These are phyloP conservation scores for Thymelicus lineola DNA, from an alignment of 2,888 invertebrate species.

Conservation along the genomic window DNA sequence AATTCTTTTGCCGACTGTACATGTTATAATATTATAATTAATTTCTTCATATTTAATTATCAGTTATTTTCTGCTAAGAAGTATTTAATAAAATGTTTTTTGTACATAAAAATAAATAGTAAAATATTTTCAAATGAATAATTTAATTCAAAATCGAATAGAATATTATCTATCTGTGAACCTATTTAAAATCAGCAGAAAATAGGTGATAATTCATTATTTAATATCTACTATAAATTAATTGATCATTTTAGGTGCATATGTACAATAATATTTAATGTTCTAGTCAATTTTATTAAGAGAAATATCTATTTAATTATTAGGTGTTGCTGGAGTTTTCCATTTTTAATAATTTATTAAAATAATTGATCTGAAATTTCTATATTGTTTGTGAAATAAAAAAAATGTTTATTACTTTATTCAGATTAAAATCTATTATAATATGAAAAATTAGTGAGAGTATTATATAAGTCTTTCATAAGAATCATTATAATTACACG, in stretches of 20 bases:
- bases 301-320: constrained; percentile 19
- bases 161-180: too few species aligned
- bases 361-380: not conserved
- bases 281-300: constrained; percentile 74
- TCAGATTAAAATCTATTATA: constrained; percentile 33
- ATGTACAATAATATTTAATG: constrained; percentile 58
- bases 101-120: too few species aligned
- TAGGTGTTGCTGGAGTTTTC: not conserved
- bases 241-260: constrained; percentile 53
- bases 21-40: too few species aligned
- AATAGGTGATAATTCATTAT: constrained; percentile 4
- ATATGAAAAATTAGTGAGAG: constrained; percentile 54
- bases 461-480: constrained; percentile 50
- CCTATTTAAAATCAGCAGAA: not conserved
- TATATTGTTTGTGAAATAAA: constrained; percentile 31
- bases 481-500: constrained; percentile 40
- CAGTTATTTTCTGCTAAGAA: too few species aligned
- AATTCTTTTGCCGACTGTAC: too few species aligned
- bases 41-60: too few species aligned
- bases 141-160: not conserved
- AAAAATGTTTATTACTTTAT: too few species aligned
- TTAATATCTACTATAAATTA: constrained; percentile 11
- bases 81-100: too few species aligned
- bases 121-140: not conserved
- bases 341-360: not conserved